These are phyloP conservation scores for Grapholita molesta DNA, from an alignment of 1,140 invertebrate genomes.

Conservation along the genomic window DNA sequence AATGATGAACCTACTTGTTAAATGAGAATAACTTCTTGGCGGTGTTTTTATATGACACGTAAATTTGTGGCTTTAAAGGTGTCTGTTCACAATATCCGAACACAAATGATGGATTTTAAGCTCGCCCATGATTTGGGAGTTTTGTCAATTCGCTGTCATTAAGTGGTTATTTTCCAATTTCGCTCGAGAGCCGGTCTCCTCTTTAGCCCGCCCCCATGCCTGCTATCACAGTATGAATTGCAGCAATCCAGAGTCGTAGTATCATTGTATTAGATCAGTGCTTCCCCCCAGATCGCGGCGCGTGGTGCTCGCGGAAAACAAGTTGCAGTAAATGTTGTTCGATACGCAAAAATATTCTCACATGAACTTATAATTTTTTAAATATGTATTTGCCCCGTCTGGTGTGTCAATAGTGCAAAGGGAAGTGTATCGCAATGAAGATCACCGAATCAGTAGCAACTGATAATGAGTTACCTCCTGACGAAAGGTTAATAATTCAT, in stretches of 20 bases:
- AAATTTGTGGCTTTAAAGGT: no score
- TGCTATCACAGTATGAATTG: constrained; percentile 66
- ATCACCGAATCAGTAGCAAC: constrained; percentile 49
- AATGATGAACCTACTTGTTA: no score
- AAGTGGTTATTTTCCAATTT: constrained; percentile 55
- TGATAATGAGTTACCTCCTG: constrained; percentile 31
- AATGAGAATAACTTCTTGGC: no score
- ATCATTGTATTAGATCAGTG: constrained; percentile 61
- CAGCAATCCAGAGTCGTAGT: constrained; percentile 54
- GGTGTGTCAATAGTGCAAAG: neutral
- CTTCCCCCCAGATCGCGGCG: constrained; percentile 37
- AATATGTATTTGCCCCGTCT: neutral
- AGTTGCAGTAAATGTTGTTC: neutral
- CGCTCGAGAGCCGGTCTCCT: constrained; percentile 62
- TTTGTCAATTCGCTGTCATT: constrained; percentile 31
- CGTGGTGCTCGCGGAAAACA: constrained; percentile 35
- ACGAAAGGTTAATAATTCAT: constrained; percentile 47
- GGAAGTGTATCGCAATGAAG: constrained; percentile 40
- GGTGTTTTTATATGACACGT: no score
- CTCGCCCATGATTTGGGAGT: neutral
- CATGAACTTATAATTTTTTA: neutral
- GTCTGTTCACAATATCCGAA: no score
- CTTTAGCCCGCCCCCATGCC: constrained; percentile 51
- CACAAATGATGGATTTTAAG: neutral
- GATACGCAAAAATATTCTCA: no score